phyloP scores from a whole-genome alignment of 1,140 invertebrate genomes.

The Ericerus pela region DNA sequence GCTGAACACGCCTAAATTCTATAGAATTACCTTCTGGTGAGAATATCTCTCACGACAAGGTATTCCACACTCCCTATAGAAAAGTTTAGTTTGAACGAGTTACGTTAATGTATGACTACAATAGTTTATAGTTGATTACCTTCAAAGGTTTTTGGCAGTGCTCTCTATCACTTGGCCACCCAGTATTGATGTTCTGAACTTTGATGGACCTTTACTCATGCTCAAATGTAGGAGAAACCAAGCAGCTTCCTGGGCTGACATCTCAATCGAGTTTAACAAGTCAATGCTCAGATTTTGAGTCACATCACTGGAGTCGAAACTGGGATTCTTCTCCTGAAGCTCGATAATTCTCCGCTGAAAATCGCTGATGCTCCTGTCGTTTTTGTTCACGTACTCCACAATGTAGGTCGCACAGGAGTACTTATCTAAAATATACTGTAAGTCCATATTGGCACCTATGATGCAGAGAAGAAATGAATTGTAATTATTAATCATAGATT shows the following conservation, averaged over 20 bases:
- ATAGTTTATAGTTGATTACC: slow-evolving; percentile 19
- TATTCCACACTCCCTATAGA: too few relatives aligned
- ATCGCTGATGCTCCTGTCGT: slow-evolving; percentile 16
- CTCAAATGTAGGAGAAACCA: slow-evolving; percentile 25
- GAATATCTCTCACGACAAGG: too few relatives aligned
- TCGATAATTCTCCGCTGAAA: slow-evolving; percentile 6
- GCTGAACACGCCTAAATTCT: too few relatives aligned
- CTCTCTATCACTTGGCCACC: slow-evolving; percentile 20
- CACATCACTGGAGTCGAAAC: slow-evolving; percentile 1
- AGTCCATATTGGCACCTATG: slow-evolving; percentile 24
- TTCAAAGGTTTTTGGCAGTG: slow-evolving; percentile 22
- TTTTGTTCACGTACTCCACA: slow-evolving; percentile 24
- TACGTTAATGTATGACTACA: too few relatives aligned
- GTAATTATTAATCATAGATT: slow-evolving; percentile 23
- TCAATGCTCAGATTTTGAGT: background rate
- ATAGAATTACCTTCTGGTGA: too few relatives aligned
- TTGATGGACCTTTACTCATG: slow-evolving; percentile 21
- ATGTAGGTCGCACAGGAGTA: slow-evolving; percentile 23
- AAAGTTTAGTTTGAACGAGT: too few relatives aligned
- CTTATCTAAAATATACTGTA: slow-evolving; percentile 24
- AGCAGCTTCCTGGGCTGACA: slow-evolving; percentile 23
- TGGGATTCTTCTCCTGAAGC: background rate
- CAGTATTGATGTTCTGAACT: slow-evolving; percentile 28
- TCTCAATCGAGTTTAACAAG: background rate
- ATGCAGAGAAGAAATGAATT: slow-evolving; percentile 22